These are phyloP conservation scores for Ophiothrix spiculata DNA, from an alignment of 35 echinoderm and acorn worm species.

Conservation along the genomic window DNA sequence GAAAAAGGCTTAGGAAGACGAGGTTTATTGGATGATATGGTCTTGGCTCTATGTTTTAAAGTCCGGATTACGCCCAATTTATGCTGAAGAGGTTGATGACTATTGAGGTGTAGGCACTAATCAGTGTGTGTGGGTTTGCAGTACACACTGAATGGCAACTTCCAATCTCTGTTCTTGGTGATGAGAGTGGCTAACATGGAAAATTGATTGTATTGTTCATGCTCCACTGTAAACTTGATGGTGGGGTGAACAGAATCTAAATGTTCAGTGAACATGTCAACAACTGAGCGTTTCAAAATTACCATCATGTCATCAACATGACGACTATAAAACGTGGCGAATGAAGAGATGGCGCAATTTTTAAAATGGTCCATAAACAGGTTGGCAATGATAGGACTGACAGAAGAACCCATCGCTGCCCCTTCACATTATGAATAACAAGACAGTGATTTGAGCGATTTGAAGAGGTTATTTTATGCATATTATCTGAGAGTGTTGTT, in stretches of 20 bases:
- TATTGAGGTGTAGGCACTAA: neutral
- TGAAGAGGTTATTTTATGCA: no score
- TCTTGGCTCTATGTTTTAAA: no score
- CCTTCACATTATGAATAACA: neutral
- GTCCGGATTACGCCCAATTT: neutral
- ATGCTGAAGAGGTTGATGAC: neutral
- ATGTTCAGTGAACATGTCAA: neutral
- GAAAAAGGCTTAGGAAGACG: no score
- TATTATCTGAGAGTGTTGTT: no score
- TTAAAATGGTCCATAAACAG: conserved; percentile 22
- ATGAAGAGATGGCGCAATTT: neutral
- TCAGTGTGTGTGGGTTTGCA: neutral
- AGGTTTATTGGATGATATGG: no score
- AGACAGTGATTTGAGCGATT: no score
- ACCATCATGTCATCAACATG: neutral
- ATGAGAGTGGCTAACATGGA: neutral
- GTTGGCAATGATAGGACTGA: conserved; percentile 22
- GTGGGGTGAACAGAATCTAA: neutral
- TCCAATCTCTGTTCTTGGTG: neutral
- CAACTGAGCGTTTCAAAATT: neutral
- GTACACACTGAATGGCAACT: neutral
- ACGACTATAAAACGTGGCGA: neutral
- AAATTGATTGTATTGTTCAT: neutral
- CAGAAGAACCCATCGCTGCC: conserved; percentile 7
- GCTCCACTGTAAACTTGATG: neutral